phyloP scores from a whole-genome alignment of 2,888 invertebrate species.

The Fissipunctia ypsillon region DNA sequence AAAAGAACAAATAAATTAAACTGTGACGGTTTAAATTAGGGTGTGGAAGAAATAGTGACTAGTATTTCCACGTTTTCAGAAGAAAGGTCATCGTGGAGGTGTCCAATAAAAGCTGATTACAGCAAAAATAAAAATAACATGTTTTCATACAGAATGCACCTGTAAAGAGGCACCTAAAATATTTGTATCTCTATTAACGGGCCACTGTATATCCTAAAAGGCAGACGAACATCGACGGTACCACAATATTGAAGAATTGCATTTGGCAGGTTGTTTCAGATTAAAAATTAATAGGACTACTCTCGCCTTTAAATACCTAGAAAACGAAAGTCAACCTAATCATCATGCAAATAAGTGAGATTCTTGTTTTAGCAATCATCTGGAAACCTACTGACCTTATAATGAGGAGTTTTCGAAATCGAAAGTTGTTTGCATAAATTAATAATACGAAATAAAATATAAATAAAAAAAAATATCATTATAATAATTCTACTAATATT shows the following conservation, averaged over 20 bases:
- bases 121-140: not conserved
- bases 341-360: constrained; percentile 62
- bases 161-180: too few species aligned
- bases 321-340: constrained; percentile 69
- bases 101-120: not conserved
- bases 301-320: constrained; percentile 8
- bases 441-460: constrained; percentile 16
- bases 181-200: too few species aligned
- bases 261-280: not conserved
- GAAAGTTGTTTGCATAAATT: constrained; percentile 54
- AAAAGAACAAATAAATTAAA: not conserved
- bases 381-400: constrained; percentile 62
- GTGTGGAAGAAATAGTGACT: too few species aligned
- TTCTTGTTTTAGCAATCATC: constrained; percentile 53
- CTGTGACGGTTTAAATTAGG: not conserved
- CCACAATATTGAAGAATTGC: not conserved
- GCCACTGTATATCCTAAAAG: too few species aligned
- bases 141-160: not conserved
- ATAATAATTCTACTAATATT: constrained; percentile 11
- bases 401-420: constrained; percentile 43
- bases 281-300: constrained; percentile 3
- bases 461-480: not conserved
- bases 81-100: not conserved
- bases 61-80: not conserved
- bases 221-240: too few species aligned